Percentiles rank a stretch among this genome's conserved stretches.
These are phyloP conservation scores for Ips typographus DNA, from an alignment of 1,140 invertebrate genomes.

Conservation along the genomic window DNA sequence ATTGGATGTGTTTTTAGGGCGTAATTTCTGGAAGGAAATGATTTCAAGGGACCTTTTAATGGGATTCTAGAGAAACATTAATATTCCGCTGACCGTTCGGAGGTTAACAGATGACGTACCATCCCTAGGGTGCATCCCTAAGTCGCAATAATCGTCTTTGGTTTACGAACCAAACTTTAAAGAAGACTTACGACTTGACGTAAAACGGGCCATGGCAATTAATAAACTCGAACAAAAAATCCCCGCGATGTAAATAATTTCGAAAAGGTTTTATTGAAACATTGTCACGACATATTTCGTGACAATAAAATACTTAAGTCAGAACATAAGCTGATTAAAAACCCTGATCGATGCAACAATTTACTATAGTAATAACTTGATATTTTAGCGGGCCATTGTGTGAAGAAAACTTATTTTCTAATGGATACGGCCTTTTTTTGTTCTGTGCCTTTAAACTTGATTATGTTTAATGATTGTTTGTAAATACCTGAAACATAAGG, in stretches of 20 bases:
- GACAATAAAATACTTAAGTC: constrained; percentile 1
- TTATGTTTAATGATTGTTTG: too few relatives aligned
- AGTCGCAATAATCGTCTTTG: not conserved
- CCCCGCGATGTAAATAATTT: not conserved
- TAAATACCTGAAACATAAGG: too few relatives aligned
- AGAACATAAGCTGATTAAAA: constrained; percentile 3
- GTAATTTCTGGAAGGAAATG: too few relatives aligned
- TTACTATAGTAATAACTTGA: not conserved
- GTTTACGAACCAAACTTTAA: not conserved
- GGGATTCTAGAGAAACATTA: not conserved
- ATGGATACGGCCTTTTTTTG: too few relatives aligned
- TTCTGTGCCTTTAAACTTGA: too few relatives aligned
- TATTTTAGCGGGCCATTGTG: not conserved
- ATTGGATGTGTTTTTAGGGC: too few relatives aligned
- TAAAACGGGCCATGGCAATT: not conserved
- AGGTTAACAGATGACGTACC: not conserved
- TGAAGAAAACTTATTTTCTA: not conserved
- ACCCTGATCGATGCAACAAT: not conserved
- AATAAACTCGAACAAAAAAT: not conserved
- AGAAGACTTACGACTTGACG: not conserved
- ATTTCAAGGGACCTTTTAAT: too few relatives aligned
- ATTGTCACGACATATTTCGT: constrained; percentile 8
- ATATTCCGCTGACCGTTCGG: not conserved
- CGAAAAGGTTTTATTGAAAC: constrained; percentile 2
- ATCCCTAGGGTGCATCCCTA: not conserved